Evolutionary conservation across 2,113 vertebrate genomes (phyloP).

Genomic region (Aptenodytes patagonicus): DNA sequence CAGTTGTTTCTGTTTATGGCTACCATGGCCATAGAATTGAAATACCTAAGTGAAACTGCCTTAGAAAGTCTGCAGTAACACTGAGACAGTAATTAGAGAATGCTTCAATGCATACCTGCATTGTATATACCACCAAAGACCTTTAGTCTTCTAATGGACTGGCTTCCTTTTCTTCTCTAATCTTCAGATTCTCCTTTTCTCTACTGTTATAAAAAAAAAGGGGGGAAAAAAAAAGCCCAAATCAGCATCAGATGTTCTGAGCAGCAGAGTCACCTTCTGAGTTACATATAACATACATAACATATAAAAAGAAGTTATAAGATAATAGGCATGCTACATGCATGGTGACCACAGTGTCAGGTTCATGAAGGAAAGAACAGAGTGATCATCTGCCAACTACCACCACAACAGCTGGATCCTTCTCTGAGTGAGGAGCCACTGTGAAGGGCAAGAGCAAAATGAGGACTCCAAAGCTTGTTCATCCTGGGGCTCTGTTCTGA

Average conservation of each 20-base stretch:
- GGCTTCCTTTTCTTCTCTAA: constrained; percentile 6
- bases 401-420: not conserved
- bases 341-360: not conserved
- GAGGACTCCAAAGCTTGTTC: not conserved
- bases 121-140: not conserved
- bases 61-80: not conserved
- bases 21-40: not conserved
- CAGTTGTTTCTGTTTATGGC: not conserved
- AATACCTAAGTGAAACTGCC: not conserved
- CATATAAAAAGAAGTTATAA: not conserved
- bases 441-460: not conserved
- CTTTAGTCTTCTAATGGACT: constrained; percentile 45
- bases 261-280: not conserved
- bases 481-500: not conserved
- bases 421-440: not conserved
- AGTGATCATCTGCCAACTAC: not conserved
- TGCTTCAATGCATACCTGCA: not conserved
- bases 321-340: not conserved
- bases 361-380: not conserved
- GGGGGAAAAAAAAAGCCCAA: not conserved
- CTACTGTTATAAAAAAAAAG: constrained; percentile 10
- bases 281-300: not conserved
- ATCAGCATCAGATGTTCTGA: not conserved
- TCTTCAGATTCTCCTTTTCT: constrained; percentile 71
- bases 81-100: not conserved